These are phyloP conservation scores for Anodontia alba DNA, from an alignment of 2,888 invertebrate species.

Conservation along the genomic window DNA sequence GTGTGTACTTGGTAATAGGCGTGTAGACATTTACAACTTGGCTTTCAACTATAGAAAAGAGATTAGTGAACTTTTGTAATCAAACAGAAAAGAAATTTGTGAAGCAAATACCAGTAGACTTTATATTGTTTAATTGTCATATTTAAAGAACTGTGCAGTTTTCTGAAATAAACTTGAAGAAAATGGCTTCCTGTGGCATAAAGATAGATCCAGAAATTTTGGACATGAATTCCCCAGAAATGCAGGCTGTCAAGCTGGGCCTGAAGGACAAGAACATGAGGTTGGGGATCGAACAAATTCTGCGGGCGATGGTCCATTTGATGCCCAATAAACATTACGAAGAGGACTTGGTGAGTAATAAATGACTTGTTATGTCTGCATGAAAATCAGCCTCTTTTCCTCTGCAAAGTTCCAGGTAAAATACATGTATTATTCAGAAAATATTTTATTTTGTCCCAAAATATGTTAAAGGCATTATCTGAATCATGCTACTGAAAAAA, in stretches of 20 bases:
- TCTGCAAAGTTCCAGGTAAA: background rate
- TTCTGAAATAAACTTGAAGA: no score
- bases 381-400: background rate
- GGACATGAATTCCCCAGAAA: constrained; percentile 48
- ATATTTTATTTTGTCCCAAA: no score
- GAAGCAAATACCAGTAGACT: no score
- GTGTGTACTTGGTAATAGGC: background rate
- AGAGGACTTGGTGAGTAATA: constrained; percentile 48
- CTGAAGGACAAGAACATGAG: constrained; percentile 63
- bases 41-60: no score
- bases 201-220: constrained; percentile 53
- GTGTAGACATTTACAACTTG: no score
- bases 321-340: constrained; percentile 53
- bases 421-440: no score
- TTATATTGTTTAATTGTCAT: no score
- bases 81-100: background rate
- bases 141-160: no score
- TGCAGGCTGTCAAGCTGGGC: constrained; percentile 47
- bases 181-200: constrained; percentile 22
- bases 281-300: constrained; percentile 60
- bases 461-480: no score
- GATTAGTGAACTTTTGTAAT: no score
- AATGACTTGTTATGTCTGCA: background rate
- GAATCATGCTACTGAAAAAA: no score
- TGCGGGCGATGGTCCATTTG: constrained; percentile 58